Evolutionary conservation across 53 echinoderm and acorn worm species (phyloP).

Genomic region (Apostichopus leukothele): DNA sequence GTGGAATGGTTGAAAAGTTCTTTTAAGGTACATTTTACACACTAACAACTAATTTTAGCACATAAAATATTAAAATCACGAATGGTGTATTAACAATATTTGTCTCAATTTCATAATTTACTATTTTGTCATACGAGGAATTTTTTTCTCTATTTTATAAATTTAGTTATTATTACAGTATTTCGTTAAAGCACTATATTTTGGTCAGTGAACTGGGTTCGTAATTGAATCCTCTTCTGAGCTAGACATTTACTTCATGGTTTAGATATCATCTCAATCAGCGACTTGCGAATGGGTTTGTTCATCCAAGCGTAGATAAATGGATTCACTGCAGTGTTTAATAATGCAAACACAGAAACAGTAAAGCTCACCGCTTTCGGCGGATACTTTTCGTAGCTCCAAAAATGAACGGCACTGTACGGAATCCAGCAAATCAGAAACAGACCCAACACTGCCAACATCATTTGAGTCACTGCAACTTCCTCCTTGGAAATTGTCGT

Average conservation of each 20-base stretch:
- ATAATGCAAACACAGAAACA: constrained; percentile 2
- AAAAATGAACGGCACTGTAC: constrained; percentile 16
- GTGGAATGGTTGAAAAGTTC: too few species aligned
- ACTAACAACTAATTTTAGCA: too few species aligned
- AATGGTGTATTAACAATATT: too few species aligned
- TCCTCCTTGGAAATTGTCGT: background rate
- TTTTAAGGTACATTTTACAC: too few species aligned
- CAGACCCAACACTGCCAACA: background rate
- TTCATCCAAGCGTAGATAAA: constrained; percentile 27
- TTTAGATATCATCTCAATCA: constrained; percentile 22
- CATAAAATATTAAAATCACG: too few species aligned
- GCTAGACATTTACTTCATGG: background rate
- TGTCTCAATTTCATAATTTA: too few species aligned
- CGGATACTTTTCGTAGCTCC: background rate
- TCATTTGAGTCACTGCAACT: constrained; percentile 18
- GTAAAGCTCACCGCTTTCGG: background rate
- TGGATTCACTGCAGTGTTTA: constrained; percentile 21
- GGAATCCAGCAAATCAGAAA: constrained; percentile 31
- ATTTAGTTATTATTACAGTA: too few species aligned
- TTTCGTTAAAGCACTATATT: too few species aligned
- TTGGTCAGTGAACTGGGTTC: too few species aligned
- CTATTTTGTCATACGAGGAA: too few species aligned
- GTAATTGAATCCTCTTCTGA: too few species aligned
- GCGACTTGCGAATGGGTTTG: constrained; percentile 15
- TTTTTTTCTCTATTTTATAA: too few species aligned